Base-by-base conservation (phyloP, 1,140 invertebrate species). In the Geopemphigus sp. region DNA sequence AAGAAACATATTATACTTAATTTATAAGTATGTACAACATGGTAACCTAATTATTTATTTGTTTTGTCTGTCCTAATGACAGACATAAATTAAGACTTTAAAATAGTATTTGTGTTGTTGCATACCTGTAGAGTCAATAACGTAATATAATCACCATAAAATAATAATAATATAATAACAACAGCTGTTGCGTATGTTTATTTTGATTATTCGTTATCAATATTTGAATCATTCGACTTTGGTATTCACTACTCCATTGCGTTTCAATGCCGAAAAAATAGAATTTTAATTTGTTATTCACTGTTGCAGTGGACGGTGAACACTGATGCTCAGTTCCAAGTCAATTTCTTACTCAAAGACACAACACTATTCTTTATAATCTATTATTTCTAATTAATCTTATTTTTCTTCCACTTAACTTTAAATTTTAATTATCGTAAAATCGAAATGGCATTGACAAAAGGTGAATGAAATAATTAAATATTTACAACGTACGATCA, bases 371-470 rank as follows among this genome's bases (percentile, higher is more conserved):
- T 19, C 15, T 53, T 17, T 54, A n/a, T 54, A 54, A 17, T 19
- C 1, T 24, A 14, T 24, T 12, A 47, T 12, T 24, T 66, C 47
- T 73, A 1, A 22, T 73, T 12, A 5, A 32, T 73, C 19, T 15
- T 5, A 32, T 39, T 39, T 39, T 39, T 39, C 32, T 39, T 39
- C 8, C 8, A 8, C 32, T 39, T 4, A 39, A 39, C 32, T 4
- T 39, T 39, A 39, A 8, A 39, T 39, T 39, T 39, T 39, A 39
- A 39, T 39, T 8, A 8, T 8, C 8, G 32, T n/a, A 39, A 39
- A 8, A 8, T 8, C 26, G 56, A 56, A 45, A 81, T 81, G 80
- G 29, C 68, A 57, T 26, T 81, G 47, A 61, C 80, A 50, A 81
- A 81, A 81, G 80, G 80, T 81, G 73, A 61, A 54, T 17, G 24